Percentiles rank a stretch among this genome's conserved stretches.
These are phyloP conservation scores for Hippopotamus amphibius DNA, from an alignment of 2,113 vertebrate species.

Conservation along the genomic window DNA sequence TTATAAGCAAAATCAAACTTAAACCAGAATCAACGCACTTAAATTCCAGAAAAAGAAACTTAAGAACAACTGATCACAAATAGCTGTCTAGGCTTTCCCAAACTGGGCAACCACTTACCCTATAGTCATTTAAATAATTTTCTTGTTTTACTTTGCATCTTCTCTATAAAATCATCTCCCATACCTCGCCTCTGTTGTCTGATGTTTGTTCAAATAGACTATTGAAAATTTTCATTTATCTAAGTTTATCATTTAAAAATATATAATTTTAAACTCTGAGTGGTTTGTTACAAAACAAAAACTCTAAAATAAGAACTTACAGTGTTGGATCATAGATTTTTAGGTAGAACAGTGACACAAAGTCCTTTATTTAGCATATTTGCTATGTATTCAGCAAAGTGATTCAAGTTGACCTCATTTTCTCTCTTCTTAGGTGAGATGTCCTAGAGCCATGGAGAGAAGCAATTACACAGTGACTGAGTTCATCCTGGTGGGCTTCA, in stretches of 20 bases:
- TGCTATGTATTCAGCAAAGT: neutral
- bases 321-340: neutral
- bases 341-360: neutral
- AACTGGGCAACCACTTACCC: neutral
- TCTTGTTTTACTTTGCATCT: neutral
- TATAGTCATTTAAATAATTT: neutral
- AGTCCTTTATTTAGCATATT: neutral
- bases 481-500: slow-evolving; percentile 69
- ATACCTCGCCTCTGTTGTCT: no score
- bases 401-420: neutral
- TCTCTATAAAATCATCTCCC: neutral
- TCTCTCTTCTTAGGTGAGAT: neutral
- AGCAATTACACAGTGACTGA: slow-evolving; percentile 2
- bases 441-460: neutral
- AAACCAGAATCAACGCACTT: neutral
- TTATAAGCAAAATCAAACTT: neutral
- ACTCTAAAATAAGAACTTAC: neutral
- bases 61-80: neutral
- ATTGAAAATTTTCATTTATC: neutral
- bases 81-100: neutral
- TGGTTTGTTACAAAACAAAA: neutral
- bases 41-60: neutral
- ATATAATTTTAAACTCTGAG: neutral
- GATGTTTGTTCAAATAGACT: no score
- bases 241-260: neutral